Evolutionary conservation across 2,113 vertebrate genomes (phyloP), one percentile per base, ranked within the genome.

Genomic region (Actenoides lindsayi): DNA sequence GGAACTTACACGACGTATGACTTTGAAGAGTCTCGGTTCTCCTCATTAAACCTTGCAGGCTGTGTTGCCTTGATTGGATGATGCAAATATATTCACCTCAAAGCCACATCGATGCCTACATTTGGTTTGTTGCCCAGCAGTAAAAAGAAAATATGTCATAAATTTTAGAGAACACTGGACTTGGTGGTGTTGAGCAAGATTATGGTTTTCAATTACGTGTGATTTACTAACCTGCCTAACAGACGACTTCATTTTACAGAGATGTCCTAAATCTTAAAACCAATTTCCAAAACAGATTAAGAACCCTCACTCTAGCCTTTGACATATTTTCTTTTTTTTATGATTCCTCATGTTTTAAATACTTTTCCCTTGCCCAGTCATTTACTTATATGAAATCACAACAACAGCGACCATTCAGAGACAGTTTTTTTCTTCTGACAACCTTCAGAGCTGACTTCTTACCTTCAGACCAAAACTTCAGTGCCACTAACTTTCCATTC

Each of bases 111-210:
- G 59, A n/a, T 56, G 44, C 64, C 85, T 51, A 12, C 93, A 67
- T 62, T 96, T 96, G 94, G 92, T 53, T 88, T 95, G 92, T 70
- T 94, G 94, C 94, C 96, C 90, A 73, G 89, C 71, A 51, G 4
- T 94, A 87, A 95, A 94, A 91, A 86, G 63, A 94, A 96, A 94
- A 96, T 94, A 91, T 10, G 39, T 56, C 94, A 94, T 96, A 92
- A 94, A 94, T 96, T 95, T 83, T 24, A 81, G 48, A 77, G 82
- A 54, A 86, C 67, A 18, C 5, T 77, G 77, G 83, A 82, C 44
- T 59, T 57, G 44, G 37, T 94, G 51, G 73, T 60, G 73, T 80
- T 90, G 80, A 96, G 79, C 74, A 91, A 85, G 81, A 94, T 89
- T 63, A 85, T 76, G 71, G 67, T 95, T 95, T 96, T 93, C 96